Evolutionary conservation across 2,113 vertebrate species (phyloP).

Genomic region (Sigmodon hispidus): DNA sequence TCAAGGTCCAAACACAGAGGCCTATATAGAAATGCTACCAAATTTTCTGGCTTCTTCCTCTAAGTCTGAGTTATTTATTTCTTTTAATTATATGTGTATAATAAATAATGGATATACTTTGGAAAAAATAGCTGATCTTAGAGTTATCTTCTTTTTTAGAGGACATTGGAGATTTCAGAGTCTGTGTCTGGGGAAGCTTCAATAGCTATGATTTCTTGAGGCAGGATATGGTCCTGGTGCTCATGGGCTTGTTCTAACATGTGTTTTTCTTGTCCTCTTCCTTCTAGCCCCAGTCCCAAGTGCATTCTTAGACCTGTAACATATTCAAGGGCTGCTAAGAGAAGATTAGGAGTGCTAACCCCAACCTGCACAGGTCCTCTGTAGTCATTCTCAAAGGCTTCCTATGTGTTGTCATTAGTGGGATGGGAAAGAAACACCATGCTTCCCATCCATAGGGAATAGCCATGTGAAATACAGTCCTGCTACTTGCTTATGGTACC

Average conservation of each 20-base stretch:
- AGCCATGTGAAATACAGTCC: background rate
- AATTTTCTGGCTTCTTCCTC: constrained; percentile 43
- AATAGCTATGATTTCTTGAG: background rate
- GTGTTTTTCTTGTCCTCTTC: background rate
- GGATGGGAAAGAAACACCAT: background rate
- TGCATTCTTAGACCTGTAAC: background rate
- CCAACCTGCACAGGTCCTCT: background rate
- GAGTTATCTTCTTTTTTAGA: constrained; percentile 20
- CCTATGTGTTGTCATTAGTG: background rate
- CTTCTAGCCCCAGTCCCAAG: background rate
- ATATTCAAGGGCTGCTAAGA: background rate
- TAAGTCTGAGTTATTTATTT: constrained; percentile 18
- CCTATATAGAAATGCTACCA: constrained; percentile 19
- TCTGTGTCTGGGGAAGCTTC: background rate
- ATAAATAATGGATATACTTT: constrained; percentile 11
- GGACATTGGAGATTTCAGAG: background rate
- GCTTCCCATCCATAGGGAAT: background rate
- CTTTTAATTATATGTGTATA: constrained; percentile 3
- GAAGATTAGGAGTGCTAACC: background rate
- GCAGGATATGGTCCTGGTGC: background rate
- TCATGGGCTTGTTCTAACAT: background rate
- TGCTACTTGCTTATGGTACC: background rate
- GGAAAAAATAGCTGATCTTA: constrained; percentile 50
- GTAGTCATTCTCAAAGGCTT: background rate
- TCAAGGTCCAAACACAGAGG: constrained; percentile 24